These are phyloP conservation scores for Colius striatus DNA, from an alignment of 2,113 vertebrate genomes.

Conservation along the genomic window DNA sequence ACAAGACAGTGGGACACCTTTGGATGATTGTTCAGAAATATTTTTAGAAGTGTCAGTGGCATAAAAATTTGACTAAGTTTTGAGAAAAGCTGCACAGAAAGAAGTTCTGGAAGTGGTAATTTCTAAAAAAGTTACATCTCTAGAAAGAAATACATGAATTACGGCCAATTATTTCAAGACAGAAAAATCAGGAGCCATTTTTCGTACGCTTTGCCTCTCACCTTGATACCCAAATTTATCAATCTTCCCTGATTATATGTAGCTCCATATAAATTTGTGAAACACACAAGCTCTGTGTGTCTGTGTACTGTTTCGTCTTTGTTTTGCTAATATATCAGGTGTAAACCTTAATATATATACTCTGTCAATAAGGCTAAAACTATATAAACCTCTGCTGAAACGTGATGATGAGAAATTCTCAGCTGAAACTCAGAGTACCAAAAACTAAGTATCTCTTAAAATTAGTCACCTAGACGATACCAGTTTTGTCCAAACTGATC, in stretches of 20 bases:
- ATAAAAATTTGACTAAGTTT: background rate
- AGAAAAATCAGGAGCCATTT: background rate
- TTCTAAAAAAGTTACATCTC: background rate
- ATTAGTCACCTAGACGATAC: background rate
- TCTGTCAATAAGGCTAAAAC: background rate
- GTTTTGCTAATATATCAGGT: background rate
- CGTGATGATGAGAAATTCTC: background rate
- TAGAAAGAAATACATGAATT: background rate
- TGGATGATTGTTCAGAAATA: background rate
- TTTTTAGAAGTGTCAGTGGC: background rate
- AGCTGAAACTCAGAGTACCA: background rate
- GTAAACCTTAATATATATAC: background rate
- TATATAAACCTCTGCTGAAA: background rate
- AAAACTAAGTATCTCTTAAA: background rate
- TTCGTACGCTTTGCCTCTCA: background rate
- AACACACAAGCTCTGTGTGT: accelerated
- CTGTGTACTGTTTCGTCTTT: background rate
- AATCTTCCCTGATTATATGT: background rate
- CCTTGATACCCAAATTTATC: background rate
- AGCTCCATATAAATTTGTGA: background rate
- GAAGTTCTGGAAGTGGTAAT: background rate
- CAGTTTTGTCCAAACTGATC: background rate
- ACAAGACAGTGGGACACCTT: background rate
- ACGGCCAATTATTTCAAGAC: background rate
- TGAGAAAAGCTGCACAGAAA: background rate